A percentile compares a stretch with the other conserved stretches of the same genome.
These are phyloP conservation scores for Phylloscopus trochilus DNA, from an alignment of 2,113 vertebrate genomes.

Conservation along the genomic window DNA sequence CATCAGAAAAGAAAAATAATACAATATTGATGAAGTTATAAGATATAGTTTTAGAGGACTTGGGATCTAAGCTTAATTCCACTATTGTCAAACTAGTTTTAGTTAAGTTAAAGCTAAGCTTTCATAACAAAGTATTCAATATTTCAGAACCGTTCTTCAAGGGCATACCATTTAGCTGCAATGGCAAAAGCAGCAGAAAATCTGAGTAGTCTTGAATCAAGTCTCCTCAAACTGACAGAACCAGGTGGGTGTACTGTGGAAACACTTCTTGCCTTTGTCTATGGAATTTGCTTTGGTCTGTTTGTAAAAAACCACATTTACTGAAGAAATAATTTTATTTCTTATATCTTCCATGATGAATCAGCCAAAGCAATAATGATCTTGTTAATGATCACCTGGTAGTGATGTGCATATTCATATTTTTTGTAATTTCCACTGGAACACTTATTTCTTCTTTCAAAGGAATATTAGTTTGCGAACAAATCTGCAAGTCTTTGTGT, in stretches of 20 bases:
- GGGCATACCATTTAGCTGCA: conserved; percentile 27
- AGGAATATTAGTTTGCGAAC: not conserved
- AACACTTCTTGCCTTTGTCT: not conserved
- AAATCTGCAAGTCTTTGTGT: not conserved
- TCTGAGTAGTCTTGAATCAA: conserved; percentile 73
- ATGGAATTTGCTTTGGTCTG: not conserved
- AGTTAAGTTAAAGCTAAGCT: not conserved
- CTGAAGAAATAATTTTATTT: not conserved
- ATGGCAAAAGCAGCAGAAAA: conserved; percentile 74
- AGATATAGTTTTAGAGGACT: not conserved
- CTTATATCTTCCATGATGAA: not conserved
- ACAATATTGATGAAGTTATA: not conserved
- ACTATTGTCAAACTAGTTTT: not conserved
- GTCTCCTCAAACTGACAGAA: conserved; percentile 71
- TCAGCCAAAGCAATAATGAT: not conserved
- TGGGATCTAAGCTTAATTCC: not conserved
- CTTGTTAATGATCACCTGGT: not conserved
- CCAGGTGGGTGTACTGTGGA: conserved; percentile 31
- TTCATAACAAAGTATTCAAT: not conserved
- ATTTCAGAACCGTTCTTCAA: conserved; percentile 58
- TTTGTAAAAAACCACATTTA: not conserved
- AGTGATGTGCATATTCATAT: not conserved
- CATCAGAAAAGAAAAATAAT: not conserved
- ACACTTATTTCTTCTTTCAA: not conserved
- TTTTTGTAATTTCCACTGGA: not conserved